Conservation (phyloP, 2,888 invertebrate species). For the Psococerastis gibbosa region DNA sequence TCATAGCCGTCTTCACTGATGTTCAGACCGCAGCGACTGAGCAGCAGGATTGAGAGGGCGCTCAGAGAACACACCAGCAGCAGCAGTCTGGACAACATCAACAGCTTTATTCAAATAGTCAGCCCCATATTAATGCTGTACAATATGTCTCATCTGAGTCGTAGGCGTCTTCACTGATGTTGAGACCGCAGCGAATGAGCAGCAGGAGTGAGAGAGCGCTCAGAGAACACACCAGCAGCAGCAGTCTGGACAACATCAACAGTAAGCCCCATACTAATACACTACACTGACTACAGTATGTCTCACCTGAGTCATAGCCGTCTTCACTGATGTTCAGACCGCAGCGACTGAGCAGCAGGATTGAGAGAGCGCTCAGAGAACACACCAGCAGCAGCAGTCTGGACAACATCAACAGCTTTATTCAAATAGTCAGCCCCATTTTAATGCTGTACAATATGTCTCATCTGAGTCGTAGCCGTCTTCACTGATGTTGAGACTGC, state of each 20-base stretch:
- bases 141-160: no score
- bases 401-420: conserved; percentile 28
- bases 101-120: no score
- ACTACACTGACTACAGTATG: no score
- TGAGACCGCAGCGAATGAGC: conserved; percentile 34
- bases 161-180: conserved; percentile 23
- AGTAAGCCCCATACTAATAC: no score
- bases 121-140: no score
- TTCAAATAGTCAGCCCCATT: no score
- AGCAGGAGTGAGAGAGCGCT: conserved; percentile 34
- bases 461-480: conserved; percentile 24
- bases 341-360: conserved; percentile 34
- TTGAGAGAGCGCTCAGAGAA: conserved; percentile 32
- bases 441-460: no score
- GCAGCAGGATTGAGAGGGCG: conserved; percentile 32
- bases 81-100: conserved; percentile 34
- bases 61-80: conserved; percentile 34
- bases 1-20: conserved; percentile 24
- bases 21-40: conserved; percentile 34
- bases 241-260: conserved; percentile 34
- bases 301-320: conserved; percentile 23
- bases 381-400: conserved; percentile 35
- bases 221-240: conserved; percentile 34
- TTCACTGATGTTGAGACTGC: conserved; percentile 28
- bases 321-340: conserved; percentile 27